These are phyloP conservation scores for Hetaerina americana DNA, from an alignment of 1,140 invertebrate species.

Conservation along the genomic window DNA sequence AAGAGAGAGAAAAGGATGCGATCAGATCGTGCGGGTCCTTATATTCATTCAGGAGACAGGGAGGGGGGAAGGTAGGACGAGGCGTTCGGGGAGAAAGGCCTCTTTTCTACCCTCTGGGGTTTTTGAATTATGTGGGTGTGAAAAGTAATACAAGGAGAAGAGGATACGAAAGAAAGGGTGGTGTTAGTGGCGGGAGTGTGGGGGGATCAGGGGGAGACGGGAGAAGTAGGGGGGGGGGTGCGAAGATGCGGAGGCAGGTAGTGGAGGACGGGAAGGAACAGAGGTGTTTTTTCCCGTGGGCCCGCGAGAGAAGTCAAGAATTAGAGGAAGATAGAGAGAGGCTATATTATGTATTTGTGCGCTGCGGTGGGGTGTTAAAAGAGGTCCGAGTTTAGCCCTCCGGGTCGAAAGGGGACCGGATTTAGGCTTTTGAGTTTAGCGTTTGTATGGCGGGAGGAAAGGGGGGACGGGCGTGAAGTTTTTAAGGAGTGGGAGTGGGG, in stretches of 20 bases:
- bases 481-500: too few relatives aligned
- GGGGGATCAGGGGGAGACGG: background rate
- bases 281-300: too few relatives aligned
- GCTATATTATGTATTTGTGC: background rate
- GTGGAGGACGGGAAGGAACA: too few relatives aligned
- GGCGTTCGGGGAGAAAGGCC: too few relatives aligned
- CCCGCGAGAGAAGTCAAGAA: background rate
- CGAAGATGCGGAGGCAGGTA: too few relatives aligned
- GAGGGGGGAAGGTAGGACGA: too few relatives aligned
- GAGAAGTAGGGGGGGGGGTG: too few relatives aligned
- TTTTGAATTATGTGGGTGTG: background rate
- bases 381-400: background rate
- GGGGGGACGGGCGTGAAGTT: background rate
- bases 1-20: background rate
- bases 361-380: background rate
- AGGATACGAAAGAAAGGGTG: background rate
- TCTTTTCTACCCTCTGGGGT: background rate
- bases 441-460: background rate
- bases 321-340: background rate
- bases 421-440: background rate
- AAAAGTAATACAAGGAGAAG: background rate
- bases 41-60: too few relatives aligned
- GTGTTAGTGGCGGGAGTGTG: too few relatives aligned
- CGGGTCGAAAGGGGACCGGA: background rate
- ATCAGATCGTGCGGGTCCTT: too few relatives aligned